Evolutionary conservation across 2,888 invertebrate genomes (phyloP), one percentile per base, ranked within the genome.

Genomic region (Patella ulyssiponensis): DNA sequence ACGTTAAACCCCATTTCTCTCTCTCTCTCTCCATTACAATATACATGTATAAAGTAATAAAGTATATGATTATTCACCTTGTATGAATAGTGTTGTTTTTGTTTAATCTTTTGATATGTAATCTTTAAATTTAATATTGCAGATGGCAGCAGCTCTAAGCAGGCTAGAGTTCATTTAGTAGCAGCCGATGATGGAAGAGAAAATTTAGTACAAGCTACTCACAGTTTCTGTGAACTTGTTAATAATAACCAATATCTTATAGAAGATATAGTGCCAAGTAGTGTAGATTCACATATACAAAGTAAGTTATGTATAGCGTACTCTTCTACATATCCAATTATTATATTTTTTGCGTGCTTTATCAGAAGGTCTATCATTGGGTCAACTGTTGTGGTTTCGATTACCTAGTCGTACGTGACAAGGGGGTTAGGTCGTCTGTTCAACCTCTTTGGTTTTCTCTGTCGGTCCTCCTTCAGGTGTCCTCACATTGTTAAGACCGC

Each of bases 121-220:
- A 44, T 44, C 44, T 44, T 44, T 44, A 9, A 44, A 9, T 44
- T 44, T 44, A 44, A 44, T 70, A 52, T 79, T 76, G 17, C 78
- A 84, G 84, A 80, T 20, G 75, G 69, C 33, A 79, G 72, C 44
- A 81, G 77, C 71, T 76, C 80, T 27, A 81, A 82, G 20, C 78
- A 82, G 71, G 81, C 84, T 58, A 81, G 81, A 71, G 83, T 88
- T 33, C 85, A 85, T 82, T 75, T 89, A 69, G 74, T 89, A 69
- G 86, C 87, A n/a, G 77, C 84, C 27, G 87, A 86, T 72, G 88
- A 89, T 85, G 88, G 89, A 3, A 79, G 84, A 11, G 80, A 83
- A 75, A 82, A 82, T 56, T 75, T 89, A 52, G 87, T 88, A 7
- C 75, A 85, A 4, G 80, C 83, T 73, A 83, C 87, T 15, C 83